A percentile compares a stretch with the other conserved stretches of the same genome.
Evolutionary conservation across 2,797 vertebrate genomes (phyloP).

Genomic region (Diplodus puntazzo): DNA sequence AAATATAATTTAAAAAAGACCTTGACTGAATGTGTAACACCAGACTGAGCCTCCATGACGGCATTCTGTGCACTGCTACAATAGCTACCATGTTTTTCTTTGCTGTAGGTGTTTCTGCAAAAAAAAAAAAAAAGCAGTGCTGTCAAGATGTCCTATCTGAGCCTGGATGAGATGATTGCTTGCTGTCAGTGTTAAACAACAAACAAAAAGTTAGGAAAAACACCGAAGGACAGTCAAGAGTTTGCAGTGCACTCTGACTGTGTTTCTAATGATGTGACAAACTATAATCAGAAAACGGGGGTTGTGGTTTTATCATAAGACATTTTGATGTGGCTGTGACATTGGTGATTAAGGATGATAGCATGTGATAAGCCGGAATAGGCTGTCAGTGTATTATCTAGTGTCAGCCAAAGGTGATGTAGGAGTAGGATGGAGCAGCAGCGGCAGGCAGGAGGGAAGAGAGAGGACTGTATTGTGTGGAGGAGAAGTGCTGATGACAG

Average conservation of each 20-base stretch:
- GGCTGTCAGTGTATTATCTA: constrained; percentile 73
- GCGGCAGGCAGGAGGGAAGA: constrained; percentile 28
- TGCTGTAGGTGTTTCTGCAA: background rate
- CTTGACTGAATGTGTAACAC: background rate
- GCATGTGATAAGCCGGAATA: constrained; percentile 73
- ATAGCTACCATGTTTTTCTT: background rate
- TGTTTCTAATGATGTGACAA: constrained; percentile 66
- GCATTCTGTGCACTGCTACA: background rate
- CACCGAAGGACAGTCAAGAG: constrained; percentile 27
- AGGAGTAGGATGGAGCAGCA: constrained; percentile 44
- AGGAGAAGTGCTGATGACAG: constrained; percentile 54
- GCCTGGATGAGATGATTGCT: constrained; percentile 11
- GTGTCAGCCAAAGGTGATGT: constrained; percentile 60
- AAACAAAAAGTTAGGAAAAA: constrained; percentile 41
- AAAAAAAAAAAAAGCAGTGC: background rate
- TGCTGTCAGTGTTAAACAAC: constrained; percentile 25
- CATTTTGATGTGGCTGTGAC: constrained; percentile 60
- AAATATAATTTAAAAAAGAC: background rate
- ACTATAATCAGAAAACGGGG: constrained; percentile 28
- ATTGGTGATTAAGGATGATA: constrained; percentile 66
- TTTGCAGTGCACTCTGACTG: constrained; percentile 34
- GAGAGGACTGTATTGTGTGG: constrained; percentile 26
- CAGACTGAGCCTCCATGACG: background rate
- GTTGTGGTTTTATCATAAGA: constrained; percentile 49
- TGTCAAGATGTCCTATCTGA: background rate